phyloP scores from a whole-genome alignment of 2,888 invertebrate genomes.

The Conops quadrifasciatus region DNA sequence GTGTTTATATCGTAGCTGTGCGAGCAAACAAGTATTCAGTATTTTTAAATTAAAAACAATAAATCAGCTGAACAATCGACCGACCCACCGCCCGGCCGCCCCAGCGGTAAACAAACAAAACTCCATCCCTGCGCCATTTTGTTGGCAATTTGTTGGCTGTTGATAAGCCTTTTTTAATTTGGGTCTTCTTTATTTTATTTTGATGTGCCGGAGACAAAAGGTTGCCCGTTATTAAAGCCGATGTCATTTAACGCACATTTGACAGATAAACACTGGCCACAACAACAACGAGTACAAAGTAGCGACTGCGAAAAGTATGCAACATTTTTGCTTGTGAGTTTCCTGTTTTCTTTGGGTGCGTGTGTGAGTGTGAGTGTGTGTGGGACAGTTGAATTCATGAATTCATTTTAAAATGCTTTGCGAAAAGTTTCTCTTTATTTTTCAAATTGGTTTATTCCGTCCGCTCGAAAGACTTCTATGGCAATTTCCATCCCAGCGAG shows the following conservation, averaged over 20 bases:
- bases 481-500: constrained; percentile 1
- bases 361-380: not conserved
- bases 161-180: constrained; percentile 31
- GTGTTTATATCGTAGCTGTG: too few relatives aligned
- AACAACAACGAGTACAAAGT: too few relatives aligned
- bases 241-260: constrained; percentile 59
- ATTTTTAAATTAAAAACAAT: constrained; percentile 65
- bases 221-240: constrained; percentile 57
- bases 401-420: not conserved
- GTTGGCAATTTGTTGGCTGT: constrained; percentile 34
- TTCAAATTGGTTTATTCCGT: not conserved
- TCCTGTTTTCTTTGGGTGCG: not conserved
- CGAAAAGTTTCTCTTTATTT: not conserved
- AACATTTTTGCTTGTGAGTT: constrained; percentile 43
- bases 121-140: constrained; percentile 37
- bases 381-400: not conserved
- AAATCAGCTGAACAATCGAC: constrained; percentile 57
- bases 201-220: constrained; percentile 27
- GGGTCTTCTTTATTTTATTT: constrained; percentile 37
- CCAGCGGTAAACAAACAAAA: not conserved
- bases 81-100: too few relatives aligned
- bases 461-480: not conserved
- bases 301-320: constrained; percentile 52
- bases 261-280: constrained; percentile 39
- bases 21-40: too few relatives aligned